phyloP scores from a whole-genome alignment of 2,797 vertebrate species.

The Gallinago nigripennis region DNA sequence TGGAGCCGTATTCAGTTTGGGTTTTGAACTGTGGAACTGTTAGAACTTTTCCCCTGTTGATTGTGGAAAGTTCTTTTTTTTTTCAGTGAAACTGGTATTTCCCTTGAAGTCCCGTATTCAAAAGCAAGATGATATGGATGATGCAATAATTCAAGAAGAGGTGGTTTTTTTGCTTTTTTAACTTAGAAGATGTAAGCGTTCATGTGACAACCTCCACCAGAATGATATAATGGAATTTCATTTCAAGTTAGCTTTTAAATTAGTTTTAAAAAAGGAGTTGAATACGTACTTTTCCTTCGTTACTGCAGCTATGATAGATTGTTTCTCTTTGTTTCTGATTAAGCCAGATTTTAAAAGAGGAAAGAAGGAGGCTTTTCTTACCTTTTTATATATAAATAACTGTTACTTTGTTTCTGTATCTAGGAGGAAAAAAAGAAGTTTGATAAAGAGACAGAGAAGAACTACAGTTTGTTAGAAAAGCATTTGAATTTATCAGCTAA shows the following conservation, averaged over 20 bases:
- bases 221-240: not conserved
- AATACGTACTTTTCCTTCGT: not conserved
- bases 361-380: not conserved
- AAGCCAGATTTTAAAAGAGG: not conserved
- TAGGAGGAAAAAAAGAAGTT: conserved; percentile 96
- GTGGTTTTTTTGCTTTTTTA: not conserved
- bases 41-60: not conserved
- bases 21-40: not conserved
- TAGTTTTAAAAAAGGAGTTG: not conserved
- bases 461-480: conserved; percentile 95
- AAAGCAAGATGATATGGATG: not conserved
- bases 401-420: conserved; percentile 16
- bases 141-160: not conserved
- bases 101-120: not conserved
- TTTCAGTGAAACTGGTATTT: not conserved
- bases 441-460: conserved; percentile 98
- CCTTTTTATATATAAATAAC: not conserved
- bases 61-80: not conserved
- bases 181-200: not conserved
- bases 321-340: not conserved
- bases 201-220: not conserved
- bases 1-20: not conserved
- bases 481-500: conserved; percentile 96
- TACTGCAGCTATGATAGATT: not conserved
- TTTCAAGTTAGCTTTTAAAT: not conserved